Evolutionary conservation across 2,888 invertebrate genomes (phyloP).

Genomic region (Brenthis daphne): DNA sequence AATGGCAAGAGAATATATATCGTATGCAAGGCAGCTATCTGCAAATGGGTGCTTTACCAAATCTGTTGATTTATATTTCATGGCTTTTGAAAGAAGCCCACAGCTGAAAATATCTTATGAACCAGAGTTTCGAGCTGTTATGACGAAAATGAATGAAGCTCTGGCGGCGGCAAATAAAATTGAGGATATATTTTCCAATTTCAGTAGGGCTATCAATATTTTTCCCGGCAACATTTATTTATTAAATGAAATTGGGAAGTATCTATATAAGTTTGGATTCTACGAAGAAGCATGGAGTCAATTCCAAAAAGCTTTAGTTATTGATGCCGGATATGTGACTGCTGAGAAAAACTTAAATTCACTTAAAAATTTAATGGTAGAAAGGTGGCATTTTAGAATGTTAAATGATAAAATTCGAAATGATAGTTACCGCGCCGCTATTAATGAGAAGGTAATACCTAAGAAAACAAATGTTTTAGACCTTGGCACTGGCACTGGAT

Average conservation of each 20-base stretch:
- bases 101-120: conserved; percentile 46
- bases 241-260: conserved; percentile 66
- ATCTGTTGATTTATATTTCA: conserved; percentile 60
- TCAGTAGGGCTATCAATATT: conserved; percentile 51
- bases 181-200: conserved; percentile 62
- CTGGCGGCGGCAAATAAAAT: conserved; percentile 50
- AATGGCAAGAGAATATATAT: conserved; percentile 47
- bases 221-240: conserved; percentile 60
- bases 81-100: conserved; percentile 56
- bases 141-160: conserved; percentile 53
- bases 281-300: conserved; percentile 81
- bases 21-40: conserved; percentile 52
- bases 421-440: conserved; percentile 84
- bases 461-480: conserved; percentile 83
- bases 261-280: conserved; percentile 78
- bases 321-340: conserved; percentile 77
- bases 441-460: conserved; percentile 76
- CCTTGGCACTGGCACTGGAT: conserved; percentile 89
- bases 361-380: conserved; percentile 85
- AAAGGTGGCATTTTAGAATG: conserved; percentile 93
- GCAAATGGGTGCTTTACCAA: conserved; percentile 51
- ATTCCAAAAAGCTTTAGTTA: conserved; percentile 77
- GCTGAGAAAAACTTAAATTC: conserved; percentile 87
- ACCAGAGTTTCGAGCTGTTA: conserved; percentile 55
- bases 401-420: conserved; percentile 88